These are phyloP conservation scores for Rotaria macrura DNA, from an alignment of 2,888 invertebrate genomes.

Conservation along the genomic window DNA sequence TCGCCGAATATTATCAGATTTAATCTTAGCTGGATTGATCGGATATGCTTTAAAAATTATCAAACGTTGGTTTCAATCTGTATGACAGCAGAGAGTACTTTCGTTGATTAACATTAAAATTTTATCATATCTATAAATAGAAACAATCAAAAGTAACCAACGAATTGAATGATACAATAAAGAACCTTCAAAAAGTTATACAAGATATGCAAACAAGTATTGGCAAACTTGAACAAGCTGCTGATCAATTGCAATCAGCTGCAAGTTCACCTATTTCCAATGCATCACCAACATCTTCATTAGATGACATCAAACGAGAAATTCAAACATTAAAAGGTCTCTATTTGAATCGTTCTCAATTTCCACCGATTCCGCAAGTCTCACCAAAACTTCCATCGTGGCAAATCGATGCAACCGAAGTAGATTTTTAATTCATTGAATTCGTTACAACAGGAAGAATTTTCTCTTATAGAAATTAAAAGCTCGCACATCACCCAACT, in stretches of 20 bases:
- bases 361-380: constrained; percentile 26
- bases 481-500: background rate
- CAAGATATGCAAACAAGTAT: constrained; percentile 10
- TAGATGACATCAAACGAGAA: constrained; percentile 23
- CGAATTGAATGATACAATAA: background rate
- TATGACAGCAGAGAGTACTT: background rate
- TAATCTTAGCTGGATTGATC: background rate
- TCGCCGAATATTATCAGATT: background rate
- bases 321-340: constrained; percentile 26
- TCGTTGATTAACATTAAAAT: no score
- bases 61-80: background rate
- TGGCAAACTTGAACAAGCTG: background rate
- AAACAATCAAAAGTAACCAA: background rate
- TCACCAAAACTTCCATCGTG: constrained; percentile 24
- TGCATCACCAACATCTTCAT: background rate
- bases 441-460: background rate
- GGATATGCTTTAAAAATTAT: background rate
- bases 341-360: constrained; percentile 25
- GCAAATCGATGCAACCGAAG: constrained; percentile 22
- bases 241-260: background rate
- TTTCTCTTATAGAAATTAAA: background rate
- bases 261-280: background rate
- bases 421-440: background rate
- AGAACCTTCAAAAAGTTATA: background rate
- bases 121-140: background rate